Evolutionary conservation across 2,797 vertebrate species (phyloP), one percentile per base, ranked within the genome.

Genomic region (Propithecus perrieri): DNA sequence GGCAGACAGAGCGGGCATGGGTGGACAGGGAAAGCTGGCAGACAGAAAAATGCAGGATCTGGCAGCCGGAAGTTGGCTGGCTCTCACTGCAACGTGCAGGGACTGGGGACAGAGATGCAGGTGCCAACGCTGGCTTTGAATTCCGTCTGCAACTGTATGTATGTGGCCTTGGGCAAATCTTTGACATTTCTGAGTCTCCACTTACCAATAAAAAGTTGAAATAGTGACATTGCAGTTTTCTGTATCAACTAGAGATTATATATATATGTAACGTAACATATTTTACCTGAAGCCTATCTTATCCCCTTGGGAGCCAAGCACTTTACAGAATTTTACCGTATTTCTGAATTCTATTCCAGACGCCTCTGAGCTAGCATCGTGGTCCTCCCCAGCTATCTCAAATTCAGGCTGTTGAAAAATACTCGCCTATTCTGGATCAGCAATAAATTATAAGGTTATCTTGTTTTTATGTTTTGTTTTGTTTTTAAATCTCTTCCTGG

Each of bases 401-500:
- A 17, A 10, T 67, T 26, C 30, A 92, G 59, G 9, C 63, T 57
- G n/a, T 50, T 69, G 14, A 53, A 72, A 84, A 76, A 14, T 5
- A 24, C 7, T 28, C 53, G 41, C 20, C 30, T 30, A 6, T 22
- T 61, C 57, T 38, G 48, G 12, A 4, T 85, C 1, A 41, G 4
- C 2, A 53, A 30, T 11, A 79, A 86, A 65, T 24, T 33, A 1
- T 46, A 33, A 55, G 20, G 28, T 10, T 22, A 4, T 41, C 67
- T 76, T 72, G 41, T 6, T 55, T 78, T 20, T n/a, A 9, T 18
- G 35, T 61, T 71, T 57, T 24, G 7, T 18, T 85, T 46, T 76
- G 33, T 61, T 86, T 81, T 86, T 48, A 50, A 85, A 67, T 46
- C 74, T 85, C 76, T 91, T 85, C n/a, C 63, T 86, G 22, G 63